phyloP scores from a whole-genome alignment of 2,888 invertebrate genomes.

The Mechanitis messenoides region DNA sequence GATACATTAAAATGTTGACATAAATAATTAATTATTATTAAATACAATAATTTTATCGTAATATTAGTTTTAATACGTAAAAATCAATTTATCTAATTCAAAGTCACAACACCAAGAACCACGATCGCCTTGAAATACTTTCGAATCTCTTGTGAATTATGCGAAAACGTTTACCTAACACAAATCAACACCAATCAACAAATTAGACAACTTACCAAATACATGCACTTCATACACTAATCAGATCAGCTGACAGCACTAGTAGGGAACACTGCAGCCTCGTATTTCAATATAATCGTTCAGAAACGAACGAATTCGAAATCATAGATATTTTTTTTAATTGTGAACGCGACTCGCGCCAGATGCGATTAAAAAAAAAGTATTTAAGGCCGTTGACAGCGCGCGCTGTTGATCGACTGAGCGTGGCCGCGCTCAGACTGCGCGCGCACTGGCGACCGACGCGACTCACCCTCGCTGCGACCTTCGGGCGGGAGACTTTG shows the following conservation, averaged over 20 bases:
- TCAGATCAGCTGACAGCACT: constrained; percentile 36
- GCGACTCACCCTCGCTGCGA: constrained; percentile 32
- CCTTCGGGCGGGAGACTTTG: constrained; percentile 28
- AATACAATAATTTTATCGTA: no score
- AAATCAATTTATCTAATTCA: constrained; percentile 36
- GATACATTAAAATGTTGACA: no score
- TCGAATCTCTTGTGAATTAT: constrained; percentile 66
- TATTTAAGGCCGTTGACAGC: constrained; percentile 47
- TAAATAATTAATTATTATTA: no score
- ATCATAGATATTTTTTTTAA: constrained; percentile 34
- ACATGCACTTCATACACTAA: constrained; percentile 32
- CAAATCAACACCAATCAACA: constrained; percentile 39
- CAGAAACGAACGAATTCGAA: constrained; percentile 36
- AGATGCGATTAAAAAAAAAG: constrained; percentile 25
- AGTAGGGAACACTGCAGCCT: constrained; percentile 31
- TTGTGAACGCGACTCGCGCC: constrained; percentile 34
- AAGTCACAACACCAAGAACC: constrained; percentile 50
- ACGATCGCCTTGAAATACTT: constrained; percentile 76
- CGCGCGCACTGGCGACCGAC: constrained; percentile 42
- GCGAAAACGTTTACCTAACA: constrained; percentile 65
- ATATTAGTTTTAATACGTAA: constrained; percentile 20
- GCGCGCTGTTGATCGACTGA: constrained; percentile 68
- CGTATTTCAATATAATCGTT: constrained; percentile 34
- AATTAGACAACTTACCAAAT: constrained; percentile 53
- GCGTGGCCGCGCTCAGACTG: constrained; percentile 18